phyloP scores from a whole-genome alignment of 2,888 invertebrate species.

The Boloria euphrosyne region DNA sequence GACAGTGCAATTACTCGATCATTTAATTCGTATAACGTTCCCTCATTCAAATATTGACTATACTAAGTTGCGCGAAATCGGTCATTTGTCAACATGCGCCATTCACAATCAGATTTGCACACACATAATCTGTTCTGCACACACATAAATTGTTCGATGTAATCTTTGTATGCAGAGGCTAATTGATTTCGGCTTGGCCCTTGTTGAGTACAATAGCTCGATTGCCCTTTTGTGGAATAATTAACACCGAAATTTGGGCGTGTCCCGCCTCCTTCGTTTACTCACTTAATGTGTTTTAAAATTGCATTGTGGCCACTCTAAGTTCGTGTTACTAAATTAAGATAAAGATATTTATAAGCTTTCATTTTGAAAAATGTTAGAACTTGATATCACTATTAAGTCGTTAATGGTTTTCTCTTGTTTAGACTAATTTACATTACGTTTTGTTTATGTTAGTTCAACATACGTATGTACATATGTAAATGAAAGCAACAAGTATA shows the following conservation, averaged over 20 bases:
- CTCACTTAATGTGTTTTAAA: slow-evolving; percentile 61
- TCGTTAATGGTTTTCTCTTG: neutral
- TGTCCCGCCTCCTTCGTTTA: slow-evolving; percentile 53
- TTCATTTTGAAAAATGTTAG: slow-evolving; percentile 28
- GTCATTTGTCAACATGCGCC: slow-evolving; percentile 29
- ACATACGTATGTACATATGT: no score
- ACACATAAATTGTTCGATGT: slow-evolving; percentile 58
- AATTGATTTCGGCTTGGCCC: slow-evolving; percentile 66
- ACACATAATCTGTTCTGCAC: slow-evolving; percentile 53
- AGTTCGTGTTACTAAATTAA: slow-evolving; percentile 38
- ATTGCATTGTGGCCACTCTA: slow-evolving; percentile 35
- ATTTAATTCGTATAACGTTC: slow-evolving; percentile 4
- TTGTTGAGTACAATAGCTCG: slow-evolving; percentile 50
- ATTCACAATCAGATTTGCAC: slow-evolving; percentile 48
- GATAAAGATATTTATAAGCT: slow-evolving; percentile 29
- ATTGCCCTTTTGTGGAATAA: slow-evolving; percentile 63
- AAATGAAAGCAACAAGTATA: no score
- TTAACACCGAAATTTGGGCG: slow-evolving; percentile 66
- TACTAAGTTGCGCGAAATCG: neutral
- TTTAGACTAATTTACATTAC: neutral
- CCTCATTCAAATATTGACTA: neutral
- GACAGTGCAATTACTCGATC: slow-evolving; percentile 2
- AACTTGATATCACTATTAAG: neutral
- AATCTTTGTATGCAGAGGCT: slow-evolving; percentile 60
- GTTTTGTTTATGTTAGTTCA: no score